These are phyloP conservation scores for Papilio elwesi DNA, from an alignment of 2,888 invertebrate genomes.

Conservation along the genomic window DNA sequence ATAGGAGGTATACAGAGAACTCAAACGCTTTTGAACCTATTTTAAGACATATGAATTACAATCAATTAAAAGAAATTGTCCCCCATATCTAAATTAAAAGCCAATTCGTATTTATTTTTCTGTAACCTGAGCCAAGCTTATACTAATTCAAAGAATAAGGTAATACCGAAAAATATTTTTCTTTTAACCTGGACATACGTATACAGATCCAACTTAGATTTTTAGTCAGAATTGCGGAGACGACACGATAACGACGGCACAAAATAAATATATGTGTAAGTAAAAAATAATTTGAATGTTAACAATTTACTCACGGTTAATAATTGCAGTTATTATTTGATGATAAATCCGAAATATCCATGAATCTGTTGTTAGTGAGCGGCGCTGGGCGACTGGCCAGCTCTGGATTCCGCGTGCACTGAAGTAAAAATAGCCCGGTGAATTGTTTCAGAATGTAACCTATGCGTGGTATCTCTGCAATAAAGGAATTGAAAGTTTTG, in stretches of 20 bases:
- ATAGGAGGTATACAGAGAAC: no score
- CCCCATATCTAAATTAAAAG: no score
- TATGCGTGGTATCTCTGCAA: neutral
- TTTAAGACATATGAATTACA: no score
- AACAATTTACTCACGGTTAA: neutral
- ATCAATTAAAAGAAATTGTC: no score
- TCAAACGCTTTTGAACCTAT: no score
- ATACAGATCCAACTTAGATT: no score
- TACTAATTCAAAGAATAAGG: neutral
- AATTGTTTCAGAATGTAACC: constrained; percentile 5
- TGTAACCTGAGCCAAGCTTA: neutral
- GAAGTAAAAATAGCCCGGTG: constrained; percentile 45
- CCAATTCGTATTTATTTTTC: neutral
- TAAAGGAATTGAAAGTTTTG: neutral
- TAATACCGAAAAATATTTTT: neutral
- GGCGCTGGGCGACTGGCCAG: constrained; percentile 25
- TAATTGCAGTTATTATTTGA: neutral
- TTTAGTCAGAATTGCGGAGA: no score
- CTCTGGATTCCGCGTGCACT: constrained; percentile 38
- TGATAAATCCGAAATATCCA: neutral
- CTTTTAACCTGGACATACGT: no score
- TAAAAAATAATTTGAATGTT: neutral
- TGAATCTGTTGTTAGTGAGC: neutral
- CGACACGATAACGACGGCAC: no score
- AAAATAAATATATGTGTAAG: neutral